Conservation (phyloP, 2,888 invertebrate species). For the Ochlodes sylvanus region DNA sequence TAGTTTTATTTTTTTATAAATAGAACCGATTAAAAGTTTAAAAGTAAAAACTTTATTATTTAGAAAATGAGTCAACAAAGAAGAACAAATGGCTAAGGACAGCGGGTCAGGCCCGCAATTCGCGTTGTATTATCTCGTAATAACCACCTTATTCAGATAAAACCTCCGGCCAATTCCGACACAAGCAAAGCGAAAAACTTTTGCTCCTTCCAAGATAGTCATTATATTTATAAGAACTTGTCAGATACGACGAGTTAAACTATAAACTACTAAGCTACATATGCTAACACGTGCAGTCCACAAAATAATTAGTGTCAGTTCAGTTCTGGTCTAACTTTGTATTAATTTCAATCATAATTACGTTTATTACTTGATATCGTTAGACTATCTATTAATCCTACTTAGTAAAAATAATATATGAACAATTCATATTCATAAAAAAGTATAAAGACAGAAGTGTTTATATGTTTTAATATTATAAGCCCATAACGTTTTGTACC, state of each 20-base stretch:
- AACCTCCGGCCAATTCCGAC: conserved; percentile 55
- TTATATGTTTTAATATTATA: too few species aligned
- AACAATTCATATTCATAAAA: too few species aligned
- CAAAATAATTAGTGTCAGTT: too few species aligned
- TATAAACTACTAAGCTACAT: not conserved
- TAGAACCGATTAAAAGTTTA: not conserved
- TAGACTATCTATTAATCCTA: too few species aligned
- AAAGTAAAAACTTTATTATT: not conserved
- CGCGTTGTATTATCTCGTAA: conserved; percentile 51
- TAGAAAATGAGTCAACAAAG: not conserved
- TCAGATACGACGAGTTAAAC: conserved; percentile 43
- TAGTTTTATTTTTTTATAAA: not conserved
- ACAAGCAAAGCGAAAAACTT: conserved; percentile 66
- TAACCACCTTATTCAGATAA: conserved; percentile 71
- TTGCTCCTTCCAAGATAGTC: conserved; percentile 69
- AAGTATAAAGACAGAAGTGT: too few species aligned
- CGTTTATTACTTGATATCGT: too few species aligned
- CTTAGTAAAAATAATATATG: too few species aligned
- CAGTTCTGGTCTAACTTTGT: too few species aligned
- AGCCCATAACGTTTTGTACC: too few species aligned
- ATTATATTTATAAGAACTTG: conserved; percentile 63
- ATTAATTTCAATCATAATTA: too few species aligned
- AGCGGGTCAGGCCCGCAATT: conserved; percentile 24
- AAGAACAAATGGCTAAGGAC: conserved; percentile 22
- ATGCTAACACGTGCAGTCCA: too few species aligned